Evolutionary conservation across 2,888 invertebrate genomes (phyloP), one percentile per base, ranked within the genome.

Genomic region (Drosophila siamana): DNA sequence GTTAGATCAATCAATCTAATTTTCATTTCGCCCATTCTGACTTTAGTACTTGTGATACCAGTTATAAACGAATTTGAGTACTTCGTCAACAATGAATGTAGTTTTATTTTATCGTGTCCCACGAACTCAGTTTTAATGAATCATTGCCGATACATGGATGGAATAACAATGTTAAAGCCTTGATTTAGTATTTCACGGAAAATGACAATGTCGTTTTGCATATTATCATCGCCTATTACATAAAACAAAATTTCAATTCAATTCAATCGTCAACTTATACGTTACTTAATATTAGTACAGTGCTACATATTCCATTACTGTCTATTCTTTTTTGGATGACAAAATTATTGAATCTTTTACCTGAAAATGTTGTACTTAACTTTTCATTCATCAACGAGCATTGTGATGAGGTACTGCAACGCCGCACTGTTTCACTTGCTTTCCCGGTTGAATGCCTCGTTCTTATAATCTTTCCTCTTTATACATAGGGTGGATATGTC

Each of bases 381-480:
- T 65, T 61, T 68, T 70, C 51, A 62, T 60, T 63, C 3, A 71
- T 40, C 36, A 48, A 9, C 15, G 54, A 72, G 13, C 60, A 73
- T 59, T 70, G 57, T n/a, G 68, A 16, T 22, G 64, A 4, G 56
- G 72, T 48, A 63, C 65, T 56, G 67, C 61, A 40, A 59, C 61
- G 36, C 28, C 33, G 54, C 59, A 66, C 46, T 47, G 36, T 24
- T 69, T 33, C 51, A 59, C 55, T 47, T 59, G 61, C n/a, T 69
- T 44, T 57, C 71, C 26, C 33, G 56, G 26, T 51, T 57, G 40
- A 51, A 55, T n/a, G n/a, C n/a, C n/a, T n/a, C n/a, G n/a, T n/a
- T n/a, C n/a, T n/a, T n/a, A n/a, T n/a, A n/a, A n/a, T n/a, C n/a
- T n/a, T n/a, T n/a, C n/a, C n/a, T n/a, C n/a, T n/a, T n/a, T n/a